phyloP scores from a whole-genome alignment of 1,140 invertebrate genomes.

The Anthonomus grandis region DNA sequence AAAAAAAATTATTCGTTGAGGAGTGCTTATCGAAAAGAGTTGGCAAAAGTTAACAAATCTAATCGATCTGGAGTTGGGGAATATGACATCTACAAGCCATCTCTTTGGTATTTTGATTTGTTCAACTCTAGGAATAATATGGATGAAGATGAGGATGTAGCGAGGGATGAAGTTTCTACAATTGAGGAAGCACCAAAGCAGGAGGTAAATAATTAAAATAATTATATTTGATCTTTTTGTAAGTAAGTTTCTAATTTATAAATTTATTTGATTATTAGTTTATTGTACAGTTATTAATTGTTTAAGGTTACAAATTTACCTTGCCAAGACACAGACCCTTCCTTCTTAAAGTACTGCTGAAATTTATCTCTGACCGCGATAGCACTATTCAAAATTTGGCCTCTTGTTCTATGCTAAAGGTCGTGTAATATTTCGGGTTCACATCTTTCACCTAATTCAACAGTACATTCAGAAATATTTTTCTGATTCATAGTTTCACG shows the following conservation, averaged over 20 bases:
- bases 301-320: conserved; percentile 19
- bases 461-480: conserved; percentile 18
- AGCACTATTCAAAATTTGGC: conserved; percentile 1
- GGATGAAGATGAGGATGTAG: conserved; percentile 6
- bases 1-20: conserved; percentile 41
- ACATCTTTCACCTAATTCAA: conserved; percentile 20
- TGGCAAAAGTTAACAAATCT: conserved; percentile 9
- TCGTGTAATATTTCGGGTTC: conserved; percentile 13
- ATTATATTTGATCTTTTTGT: neutral
- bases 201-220: neutral
- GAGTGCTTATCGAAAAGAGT: conserved; percentile 16
- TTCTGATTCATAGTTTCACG: conserved; percentile 16
- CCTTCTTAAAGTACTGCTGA: conserved; percentile 17
- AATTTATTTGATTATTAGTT: neutral
- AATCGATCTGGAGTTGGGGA: conserved; percentile 6
- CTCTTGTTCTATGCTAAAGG: conserved; percentile 14
- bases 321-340: conserved; percentile 24
- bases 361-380: conserved; percentile 9
- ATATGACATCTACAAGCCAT: too few relatives aligned
- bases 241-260: neutral
- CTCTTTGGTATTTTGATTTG: conserved; percentile 9
- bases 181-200: neutral
- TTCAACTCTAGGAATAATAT: conserved; percentile 8
- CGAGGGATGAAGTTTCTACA: too few relatives aligned
- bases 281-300: conserved; percentile 3